Base-by-base conservation (phyloP, 1,140 invertebrate genomes). In the Venturia canescens region DNA sequence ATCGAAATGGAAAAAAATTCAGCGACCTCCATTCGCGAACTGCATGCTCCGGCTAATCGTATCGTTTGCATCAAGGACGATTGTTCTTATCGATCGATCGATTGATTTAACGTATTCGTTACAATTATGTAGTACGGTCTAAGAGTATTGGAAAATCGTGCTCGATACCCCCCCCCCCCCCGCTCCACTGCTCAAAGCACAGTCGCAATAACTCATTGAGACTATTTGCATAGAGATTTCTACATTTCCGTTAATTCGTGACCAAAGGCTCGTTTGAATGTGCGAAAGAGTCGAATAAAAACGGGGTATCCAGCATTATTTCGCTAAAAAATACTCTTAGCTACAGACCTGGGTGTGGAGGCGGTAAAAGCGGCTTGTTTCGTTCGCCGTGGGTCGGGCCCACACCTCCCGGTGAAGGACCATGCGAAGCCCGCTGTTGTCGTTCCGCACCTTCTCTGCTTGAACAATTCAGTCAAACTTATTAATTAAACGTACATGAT, bases 291-390 rank as follows among this genome's bases (percentile, higher is more conserved):
- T 15, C 6, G 21, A 60, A 66, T 16, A 63, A 38, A 66, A 53
- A 74, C 57, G 21, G 70, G 83, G 86, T 88, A 90, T 89, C 88
- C 83, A 84, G 88, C 88, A 91, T 80, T 88, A 83, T 89, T 88
- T 87, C 86, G 83, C 72, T 72, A 82, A 1, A 84, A 87, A 88
- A 90, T 91, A 91, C 90, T 90, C 89, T 91, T 90, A 92, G 88
- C 89, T 92, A 92, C 91, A 92, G 90, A 91, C 91, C 91, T 92
- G 90, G 86, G 86, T 92, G 90, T 87, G 88, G 87, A 88, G 89
- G 87, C 89, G 91, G 90, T 88, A 92, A 91, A 86, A 90, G 90
- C 88, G 90, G 88, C 90, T 91, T 91, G 88, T 90, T 89, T 89
- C 88, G 85, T 85, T 90, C 89, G 85, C 87, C 88, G 83, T 88